Percentiles rank a stretch among this genome's conserved stretches.
Evolutionary conservation across 1,140 invertebrate species (phyloP).

Genomic region (Polyergus mexicanus): DNA sequence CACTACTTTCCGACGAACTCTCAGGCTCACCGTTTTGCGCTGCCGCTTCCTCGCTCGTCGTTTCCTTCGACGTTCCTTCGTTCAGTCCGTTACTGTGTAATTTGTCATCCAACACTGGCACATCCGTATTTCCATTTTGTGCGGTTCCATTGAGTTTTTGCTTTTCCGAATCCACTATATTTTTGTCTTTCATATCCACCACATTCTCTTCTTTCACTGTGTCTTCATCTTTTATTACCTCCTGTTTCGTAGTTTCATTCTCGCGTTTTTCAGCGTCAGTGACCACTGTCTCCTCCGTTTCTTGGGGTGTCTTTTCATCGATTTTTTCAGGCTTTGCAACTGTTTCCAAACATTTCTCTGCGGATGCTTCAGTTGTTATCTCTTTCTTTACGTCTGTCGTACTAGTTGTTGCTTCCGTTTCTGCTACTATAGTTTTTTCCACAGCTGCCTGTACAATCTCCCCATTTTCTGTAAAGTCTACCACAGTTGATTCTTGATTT

Average conservation of each 20-base stretch:
- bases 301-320: conserved; percentile 64
- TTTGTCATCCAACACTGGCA: conserved; percentile 72
- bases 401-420: conserved; percentile 59
- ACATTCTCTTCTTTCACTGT: conserved; percentile 70
- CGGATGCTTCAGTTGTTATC: conserved; percentile 12
- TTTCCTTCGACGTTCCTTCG: conserved; percentile 72
- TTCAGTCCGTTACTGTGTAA: conserved; percentile 81
- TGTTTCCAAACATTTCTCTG: conserved; percentile 53
- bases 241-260: conserved; percentile 63
- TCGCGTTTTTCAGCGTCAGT: conserved; percentile 59
- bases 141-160: conserved; percentile 78
- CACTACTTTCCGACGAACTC: conserved; percentile 76
- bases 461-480: conserved; percentile 60
- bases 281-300: conserved; percentile 44
- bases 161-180: conserved; percentile 69
- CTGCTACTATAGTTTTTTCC: conserved; percentile 60
- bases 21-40: conserved; percentile 80
- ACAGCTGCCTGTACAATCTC: conserved; percentile 48
- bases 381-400: conserved; percentile 57
- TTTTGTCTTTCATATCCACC: conserved; percentile 64
- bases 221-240: conserved; percentile 55
- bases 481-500: conserved; percentile 40
- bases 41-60: conserved; percentile 71
- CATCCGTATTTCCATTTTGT: conserved; percentile 74
- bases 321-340: conserved; percentile 57